A percentile compares a stretch with the other conserved stretches of the same genome.
Conservation (phyloP, 2,797 vertebrate species). For the Propithecus perrieri region DNA sequence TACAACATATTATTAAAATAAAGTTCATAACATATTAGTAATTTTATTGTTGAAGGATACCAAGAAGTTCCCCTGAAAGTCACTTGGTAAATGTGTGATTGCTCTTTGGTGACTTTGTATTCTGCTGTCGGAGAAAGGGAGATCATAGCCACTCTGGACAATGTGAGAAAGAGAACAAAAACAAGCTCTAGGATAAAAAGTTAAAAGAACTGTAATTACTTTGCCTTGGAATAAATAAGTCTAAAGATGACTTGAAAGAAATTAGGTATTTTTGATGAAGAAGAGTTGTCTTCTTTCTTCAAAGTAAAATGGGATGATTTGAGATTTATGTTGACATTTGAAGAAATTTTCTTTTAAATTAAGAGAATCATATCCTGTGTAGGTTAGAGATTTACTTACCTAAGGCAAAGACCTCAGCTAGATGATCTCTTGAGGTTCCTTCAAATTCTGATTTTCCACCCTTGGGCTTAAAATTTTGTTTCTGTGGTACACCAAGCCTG, state of each 20-base stretch:
- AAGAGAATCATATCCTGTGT: neutral
- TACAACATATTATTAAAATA: conserved; percentile 3
- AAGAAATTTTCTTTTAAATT: conserved; percentile 32
- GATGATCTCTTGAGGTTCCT: neutral
- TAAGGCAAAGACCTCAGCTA: conserved; percentile 12
- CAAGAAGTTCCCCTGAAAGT: neutral
- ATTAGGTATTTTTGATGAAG: conserved; percentile 32
- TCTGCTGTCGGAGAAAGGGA: neutral
- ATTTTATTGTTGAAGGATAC: conserved; percentile 12
- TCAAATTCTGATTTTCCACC: conserved; percentile 27
- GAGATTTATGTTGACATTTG: conserved; percentile 58
- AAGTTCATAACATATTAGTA: neutral
- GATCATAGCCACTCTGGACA: neutral
- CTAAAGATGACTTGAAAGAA: conserved; percentile 32
- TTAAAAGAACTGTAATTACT: neutral
- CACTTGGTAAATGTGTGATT: neutral
- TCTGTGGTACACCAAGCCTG: neutral
- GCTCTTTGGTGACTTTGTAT: neutral
- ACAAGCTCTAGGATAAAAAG: neutral
- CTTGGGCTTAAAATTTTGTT: conserved; percentile 19
- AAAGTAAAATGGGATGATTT: conserved; percentile 23
- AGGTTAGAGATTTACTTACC: conserved; percentile 32
- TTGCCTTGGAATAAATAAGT: neutral
- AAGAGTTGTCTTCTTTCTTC: conserved; percentile 33
- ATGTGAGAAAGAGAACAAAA: neutral